Conservation (phyloP, 1,140 invertebrate genomes). For the Cydia amplana region DNA sequence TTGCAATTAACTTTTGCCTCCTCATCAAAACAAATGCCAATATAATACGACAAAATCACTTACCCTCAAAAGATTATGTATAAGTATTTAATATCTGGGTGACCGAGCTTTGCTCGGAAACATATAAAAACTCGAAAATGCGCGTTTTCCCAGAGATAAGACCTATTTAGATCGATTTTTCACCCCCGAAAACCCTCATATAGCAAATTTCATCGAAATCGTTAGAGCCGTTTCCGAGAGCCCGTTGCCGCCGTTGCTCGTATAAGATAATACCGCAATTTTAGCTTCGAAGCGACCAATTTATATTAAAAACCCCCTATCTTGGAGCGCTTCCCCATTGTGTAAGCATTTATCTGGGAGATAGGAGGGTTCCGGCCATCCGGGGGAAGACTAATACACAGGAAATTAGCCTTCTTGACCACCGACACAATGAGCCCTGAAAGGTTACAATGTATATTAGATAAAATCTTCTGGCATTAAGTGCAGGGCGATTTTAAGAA, state of each 20-base stretch:
- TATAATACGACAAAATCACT: not conserved
- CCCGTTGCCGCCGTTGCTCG: no score
- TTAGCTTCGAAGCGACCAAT: not conserved
- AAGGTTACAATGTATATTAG: not conserved
- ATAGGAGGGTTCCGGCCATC: not conserved
- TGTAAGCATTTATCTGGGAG: conserved; percentile 5
- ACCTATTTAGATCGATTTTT: no score
- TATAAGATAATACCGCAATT: not conserved
- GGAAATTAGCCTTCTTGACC: conserved; percentile 16
- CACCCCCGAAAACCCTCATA: no score
- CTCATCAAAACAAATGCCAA: no score
- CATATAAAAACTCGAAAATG: no score
- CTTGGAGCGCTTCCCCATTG: not conserved
- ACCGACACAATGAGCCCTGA: conserved; percentile 9
- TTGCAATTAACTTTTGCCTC: no score
- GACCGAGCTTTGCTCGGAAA: no score
- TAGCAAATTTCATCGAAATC: no score
- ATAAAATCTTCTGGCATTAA: not conserved
- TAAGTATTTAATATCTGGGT: no score
- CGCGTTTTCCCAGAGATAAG: no score
- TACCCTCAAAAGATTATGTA: not conserved
- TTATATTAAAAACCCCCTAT: conserved; percentile 11
- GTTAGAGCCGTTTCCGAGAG: no score
- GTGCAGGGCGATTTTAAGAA: not conserved
- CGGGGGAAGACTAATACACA: conserved; percentile 2